Evolutionary conservation across 2,888 invertebrate species (phyloP).

Genomic region (Agrochola litura): DNA sequence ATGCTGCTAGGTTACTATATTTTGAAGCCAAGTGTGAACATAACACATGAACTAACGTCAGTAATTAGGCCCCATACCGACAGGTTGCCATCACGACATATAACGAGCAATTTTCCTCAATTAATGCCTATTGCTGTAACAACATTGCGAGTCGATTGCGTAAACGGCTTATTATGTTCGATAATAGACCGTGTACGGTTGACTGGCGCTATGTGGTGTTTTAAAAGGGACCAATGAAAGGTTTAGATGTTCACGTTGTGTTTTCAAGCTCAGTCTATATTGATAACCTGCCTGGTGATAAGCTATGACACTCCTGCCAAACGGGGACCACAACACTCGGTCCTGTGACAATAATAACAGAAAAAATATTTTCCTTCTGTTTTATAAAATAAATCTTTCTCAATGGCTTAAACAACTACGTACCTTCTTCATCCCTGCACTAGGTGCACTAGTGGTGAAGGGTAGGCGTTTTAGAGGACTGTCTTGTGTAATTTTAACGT

Average conservation of each 20-base stretch:
- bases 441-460: no score
- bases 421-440: no score
- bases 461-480: no score
- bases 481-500: no score
- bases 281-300: not conserved
- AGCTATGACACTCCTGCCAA: not conserved
- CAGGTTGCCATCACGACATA: conserved; percentile 16
- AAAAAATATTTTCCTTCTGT: not conserved
- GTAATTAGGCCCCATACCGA: conserved; percentile 17
- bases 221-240: not conserved
- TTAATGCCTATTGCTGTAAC: conserved; percentile 31
- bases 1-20: not conserved
- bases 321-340: no score
- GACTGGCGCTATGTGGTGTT: not conserved
- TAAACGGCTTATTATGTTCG: conserved; percentile 24
- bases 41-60: conserved; percentile 31
- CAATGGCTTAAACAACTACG: no score
- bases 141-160: conserved; percentile 25
- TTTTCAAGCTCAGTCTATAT: not conserved
- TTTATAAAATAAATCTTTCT: not conserved
- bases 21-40: conserved; percentile 11
- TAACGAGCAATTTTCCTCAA: conserved; percentile 42
- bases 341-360: not conserved
- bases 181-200: conserved; percentile 12
- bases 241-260: not conserved